Evolutionary conservation across 2,113 vertebrate species (phyloP), one percentile per base, ranked within the genome.

Genomic region (Empidonax traillii): DNA sequence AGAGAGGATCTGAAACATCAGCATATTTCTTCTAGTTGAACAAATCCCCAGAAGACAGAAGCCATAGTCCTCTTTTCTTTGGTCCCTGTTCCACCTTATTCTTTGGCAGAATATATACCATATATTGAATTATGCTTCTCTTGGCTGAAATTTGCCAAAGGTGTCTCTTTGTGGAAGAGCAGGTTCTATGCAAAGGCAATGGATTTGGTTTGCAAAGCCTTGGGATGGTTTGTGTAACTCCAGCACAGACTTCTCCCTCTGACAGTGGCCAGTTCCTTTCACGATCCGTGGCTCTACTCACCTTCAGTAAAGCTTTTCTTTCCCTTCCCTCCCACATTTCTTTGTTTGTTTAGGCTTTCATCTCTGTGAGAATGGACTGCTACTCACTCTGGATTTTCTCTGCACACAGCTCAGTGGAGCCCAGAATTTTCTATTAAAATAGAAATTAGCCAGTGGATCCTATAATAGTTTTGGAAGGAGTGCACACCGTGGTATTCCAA

Each of bases 401-500:
- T 39, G n/a, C 25, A 16, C 7, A 4, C 13, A 65, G n/a, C 62
- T 74, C 49, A 59, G 39, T 25, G 18, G 55, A 77, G 20, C 47
- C 10, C 51, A 66, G 62, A 51, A 56, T 71, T 91, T 89, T 65
- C 43, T 51, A 14, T 39, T 62, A 65, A 81, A 67, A 51, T 19
- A 90, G 35, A 59, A 81, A 30, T 63, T 39, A 85, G 44, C n/a
- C 39, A 62, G 3, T 24, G 6, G 69, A 66, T 65, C 25, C 66
- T 77, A 2, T 35, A 41, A 41, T 8, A 37, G 5, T 43, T 81
- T 44, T 78, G 55, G 55, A 59, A 77, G 76, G 46, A 73, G 30
- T 25, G n/a, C 20, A 8, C 17, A 31, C n/a, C 0, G 0, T 63
- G 19, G 8, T 39, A 28, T 30, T 90, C n/a, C 63, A 85, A 46